Evolutionary conservation across 2,888 invertebrate genomes (phyloP), one percentile per base, ranked within the genome.

Genomic region (Conus canariensis): DNA sequence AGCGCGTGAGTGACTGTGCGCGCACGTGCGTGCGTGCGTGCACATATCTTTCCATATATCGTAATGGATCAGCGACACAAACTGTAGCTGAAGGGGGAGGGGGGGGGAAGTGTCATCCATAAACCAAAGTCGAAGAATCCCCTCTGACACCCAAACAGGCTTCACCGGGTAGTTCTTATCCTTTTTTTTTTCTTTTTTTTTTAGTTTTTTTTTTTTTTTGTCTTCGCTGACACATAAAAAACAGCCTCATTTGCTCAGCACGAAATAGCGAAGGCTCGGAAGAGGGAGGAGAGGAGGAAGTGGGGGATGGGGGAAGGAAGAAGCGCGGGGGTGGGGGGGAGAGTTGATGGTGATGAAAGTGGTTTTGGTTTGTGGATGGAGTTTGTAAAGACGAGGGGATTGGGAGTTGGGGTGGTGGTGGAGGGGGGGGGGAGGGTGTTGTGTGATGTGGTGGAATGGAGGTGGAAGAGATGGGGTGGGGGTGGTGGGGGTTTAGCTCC

Each of bases 161-260:
- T 74, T 22, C 22, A 9, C 9, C 4, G n/a, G 22, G n/a, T 74
- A 22, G 9, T n/a, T 88, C 19, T 59, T 16, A 3, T 22, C 14
- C 9, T n/a, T 77, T 58, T 2, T 30, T 30, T 30, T 56, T 56
- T 16, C 3, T 58, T 87, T 8, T 58, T 58, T 45, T 74, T 22
- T 45, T 87, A 56, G 1, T 58, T 22, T 56, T n/a, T 58, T 58
- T 67, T 22, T 45, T 74, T 1, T 25, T 45, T 45, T 56, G 12
- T 56, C 58, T 67, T 45, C 77, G 3, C 45, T 80, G 16, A 74
- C 22, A 74, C 70, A 74, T 74, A 74, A 74, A 74, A 74, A 74
- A 22, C n/a, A 74, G 70, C 70, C 70, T 74, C 70, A 74, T 74
- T 74, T 74, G 70, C 70, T n/a, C 70, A 7, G 70, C 70, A 74